phyloP scores from a whole-genome alignment of 2,113 vertebrate genomes.

The Salvelinus fontinalis region DNA sequence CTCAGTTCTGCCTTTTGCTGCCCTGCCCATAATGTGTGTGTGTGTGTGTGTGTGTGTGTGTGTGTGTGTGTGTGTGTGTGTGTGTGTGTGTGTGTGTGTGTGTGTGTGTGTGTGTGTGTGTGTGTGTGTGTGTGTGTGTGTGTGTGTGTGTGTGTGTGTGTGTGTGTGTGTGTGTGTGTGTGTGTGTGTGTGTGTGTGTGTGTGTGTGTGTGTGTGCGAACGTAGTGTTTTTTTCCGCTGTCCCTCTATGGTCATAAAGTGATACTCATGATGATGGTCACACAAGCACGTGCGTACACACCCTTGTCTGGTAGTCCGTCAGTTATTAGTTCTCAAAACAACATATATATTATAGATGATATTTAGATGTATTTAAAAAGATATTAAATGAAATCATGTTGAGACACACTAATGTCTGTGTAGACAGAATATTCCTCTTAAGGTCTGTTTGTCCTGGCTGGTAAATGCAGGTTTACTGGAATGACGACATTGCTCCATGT shows the following conservation, averaged over 20 bases:
- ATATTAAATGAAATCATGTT: not conserved
- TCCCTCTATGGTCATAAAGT: slow-evolving; percentile 37
- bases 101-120: not conserved
- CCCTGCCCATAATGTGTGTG: not conserved
- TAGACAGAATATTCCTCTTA: not conserved
- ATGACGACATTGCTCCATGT: not conserved
- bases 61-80: not conserved
- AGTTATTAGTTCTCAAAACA: not conserved
- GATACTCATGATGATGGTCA: not conserved
- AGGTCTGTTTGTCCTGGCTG: not conserved
- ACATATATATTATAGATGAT: not conserved
- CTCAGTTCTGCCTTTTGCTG: not conserved
- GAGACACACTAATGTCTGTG: not conserved
- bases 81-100: not conserved
- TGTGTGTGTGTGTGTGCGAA: not conserved
- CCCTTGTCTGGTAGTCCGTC: no score
- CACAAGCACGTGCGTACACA: not conserved
- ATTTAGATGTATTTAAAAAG: no score
- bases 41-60: not conserved
- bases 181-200: not conserved
- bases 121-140: not conserved
- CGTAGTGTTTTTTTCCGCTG: slow-evolving; percentile 15
- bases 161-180: not conserved
- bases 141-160: not conserved
- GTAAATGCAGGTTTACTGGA: not conserved